These are phyloP conservation scores for Kryptopterus vitreolus DNA, from an alignment of 2,797 vertebrate species.

Conservation along the genomic window DNA sequence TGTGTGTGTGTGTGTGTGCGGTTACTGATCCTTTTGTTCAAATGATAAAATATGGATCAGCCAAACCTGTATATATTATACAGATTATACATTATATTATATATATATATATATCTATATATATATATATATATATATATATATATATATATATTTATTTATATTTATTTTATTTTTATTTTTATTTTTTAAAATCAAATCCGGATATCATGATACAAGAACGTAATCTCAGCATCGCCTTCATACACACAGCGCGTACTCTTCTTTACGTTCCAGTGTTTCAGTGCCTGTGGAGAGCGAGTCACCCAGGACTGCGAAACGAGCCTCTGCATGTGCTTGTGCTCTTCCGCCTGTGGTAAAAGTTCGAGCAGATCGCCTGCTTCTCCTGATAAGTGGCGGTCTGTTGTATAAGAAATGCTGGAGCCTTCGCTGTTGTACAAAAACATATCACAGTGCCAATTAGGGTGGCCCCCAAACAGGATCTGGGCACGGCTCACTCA, in stretches of 20 bases:
- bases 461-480: conserved; percentile 72
- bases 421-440: conserved; percentile 74
- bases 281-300: background rate
- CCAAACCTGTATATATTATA: too few species aligned
- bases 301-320: conserved; percentile 9
- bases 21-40: too few species aligned
- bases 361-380: conserved; percentile 45
- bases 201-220: background rate
- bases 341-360: conserved; percentile 39
- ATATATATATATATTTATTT: too few species aligned
- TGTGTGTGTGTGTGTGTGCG: too few species aligned
- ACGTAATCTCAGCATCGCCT: background rate
- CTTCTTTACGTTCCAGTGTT: background rate
- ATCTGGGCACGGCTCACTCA: conserved; percentile 65
- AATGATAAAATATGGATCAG: background rate
- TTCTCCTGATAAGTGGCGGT: conserved; percentile 54
- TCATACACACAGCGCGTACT: background rate
- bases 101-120: too few species aligned
- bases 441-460: conserved; percentile 76
- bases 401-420: conserved; percentile 61
- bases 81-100: too few species aligned
- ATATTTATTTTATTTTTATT: too few species aligned
- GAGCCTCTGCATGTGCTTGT: background rate
- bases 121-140: too few species aligned
- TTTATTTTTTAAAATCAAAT: background rate